Conservation (phyloP, 2,113 vertebrate genomes). For the Ellobius talpinus region DNA sequence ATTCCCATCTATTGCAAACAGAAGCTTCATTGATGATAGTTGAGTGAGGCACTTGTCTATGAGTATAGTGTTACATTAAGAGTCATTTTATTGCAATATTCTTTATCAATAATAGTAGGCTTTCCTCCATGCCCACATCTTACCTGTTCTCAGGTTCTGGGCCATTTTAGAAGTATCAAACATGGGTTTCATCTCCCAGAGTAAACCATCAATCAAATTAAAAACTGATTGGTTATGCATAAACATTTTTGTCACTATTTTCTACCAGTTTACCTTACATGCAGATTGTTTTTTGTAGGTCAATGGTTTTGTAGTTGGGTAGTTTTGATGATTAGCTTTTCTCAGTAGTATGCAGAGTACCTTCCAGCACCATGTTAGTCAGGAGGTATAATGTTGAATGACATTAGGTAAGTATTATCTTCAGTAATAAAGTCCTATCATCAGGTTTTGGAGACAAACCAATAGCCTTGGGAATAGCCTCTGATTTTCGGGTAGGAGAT, state of each 20-base stretch:
- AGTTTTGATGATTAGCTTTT: background rate
- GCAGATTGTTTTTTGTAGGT: background rate
- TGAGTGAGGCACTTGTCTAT: background rate
- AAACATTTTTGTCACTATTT: background rate
- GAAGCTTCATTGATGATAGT: background rate
- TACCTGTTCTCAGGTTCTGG: background rate
- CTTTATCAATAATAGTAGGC: background rate
- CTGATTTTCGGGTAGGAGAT: background rate
- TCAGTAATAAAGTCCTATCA: background rate
- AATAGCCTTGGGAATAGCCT: background rate
- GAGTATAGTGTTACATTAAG: background rate
- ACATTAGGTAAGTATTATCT: background rate
- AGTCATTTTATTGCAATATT: background rate
- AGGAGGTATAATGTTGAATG: background rate
- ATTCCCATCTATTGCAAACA: background rate
- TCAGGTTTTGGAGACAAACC: background rate
- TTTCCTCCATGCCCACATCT: background rate
- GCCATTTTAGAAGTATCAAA: background rate
- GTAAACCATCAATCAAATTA: background rate
- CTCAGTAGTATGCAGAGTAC: background rate
- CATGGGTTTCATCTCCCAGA: background rate
- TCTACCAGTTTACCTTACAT: background rate
- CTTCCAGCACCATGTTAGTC: background rate
- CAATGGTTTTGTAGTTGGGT: background rate
- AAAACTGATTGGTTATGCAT: background rate